A percentile compares a stretch with the other conserved stretches of the same genome.
These are phyloP conservation scores for Clarias fuscus DNA, from an alignment of 2,797 vertebrate species.

Conservation along the genomic window DNA sequence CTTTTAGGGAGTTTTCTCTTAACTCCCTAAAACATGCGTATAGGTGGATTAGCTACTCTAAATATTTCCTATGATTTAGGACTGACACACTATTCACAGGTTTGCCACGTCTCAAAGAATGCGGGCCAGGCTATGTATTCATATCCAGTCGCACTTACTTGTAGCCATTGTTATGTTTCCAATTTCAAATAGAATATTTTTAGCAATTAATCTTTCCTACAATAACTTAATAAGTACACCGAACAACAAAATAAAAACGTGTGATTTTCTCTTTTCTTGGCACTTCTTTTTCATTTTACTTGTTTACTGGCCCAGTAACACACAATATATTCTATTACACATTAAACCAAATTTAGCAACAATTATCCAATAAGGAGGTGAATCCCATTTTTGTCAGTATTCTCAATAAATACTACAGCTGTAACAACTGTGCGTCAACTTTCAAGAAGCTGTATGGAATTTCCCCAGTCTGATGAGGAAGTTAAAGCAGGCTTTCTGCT, in stretches of 20 bases:
- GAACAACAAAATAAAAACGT: neutral
- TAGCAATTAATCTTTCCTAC: neutral
- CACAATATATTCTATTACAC: neutral
- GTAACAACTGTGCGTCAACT: neutral
- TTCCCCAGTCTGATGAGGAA: conserved; percentile 33
- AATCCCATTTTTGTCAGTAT: neutral
- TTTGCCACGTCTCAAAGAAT: too few relatives aligned
- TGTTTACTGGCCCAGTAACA: neutral
- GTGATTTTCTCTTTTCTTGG: too few relatives aligned
- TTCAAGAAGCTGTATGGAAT: conserved; percentile 23
- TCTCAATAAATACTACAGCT: neutral
- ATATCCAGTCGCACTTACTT: neutral
- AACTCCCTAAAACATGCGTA: neutral
- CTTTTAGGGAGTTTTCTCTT: neutral
- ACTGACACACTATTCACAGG: neutral
- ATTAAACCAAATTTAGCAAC: neutral
- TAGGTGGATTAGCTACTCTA: neutral
- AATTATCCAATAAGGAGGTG: neutral
- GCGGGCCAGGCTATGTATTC: neutral
- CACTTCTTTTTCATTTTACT: neutral
- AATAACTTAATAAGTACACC: neutral
- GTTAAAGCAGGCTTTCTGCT: conserved; percentile 22
- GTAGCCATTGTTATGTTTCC: neutral
- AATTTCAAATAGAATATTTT: neutral
- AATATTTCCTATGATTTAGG: neutral